Evolutionary conservation across 2,797 vertebrate species (phyloP), one percentile per base, ranked within the genome.

Genomic region (Rhynchonycteris naso): DNA sequence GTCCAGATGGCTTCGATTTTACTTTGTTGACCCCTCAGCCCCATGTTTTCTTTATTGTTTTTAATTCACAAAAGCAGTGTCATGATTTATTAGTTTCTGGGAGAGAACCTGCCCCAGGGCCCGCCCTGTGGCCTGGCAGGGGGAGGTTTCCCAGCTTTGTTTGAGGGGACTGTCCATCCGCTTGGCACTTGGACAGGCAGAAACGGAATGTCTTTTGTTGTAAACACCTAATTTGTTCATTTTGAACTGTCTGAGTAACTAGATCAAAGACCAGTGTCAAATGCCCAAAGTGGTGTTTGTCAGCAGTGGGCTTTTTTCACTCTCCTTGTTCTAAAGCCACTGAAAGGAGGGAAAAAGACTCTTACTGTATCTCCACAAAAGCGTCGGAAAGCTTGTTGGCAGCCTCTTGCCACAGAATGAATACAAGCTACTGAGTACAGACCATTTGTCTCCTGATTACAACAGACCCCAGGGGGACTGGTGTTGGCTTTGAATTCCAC

Each of bases 231-330:
- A 98, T 98, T 98, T 98, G 97, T 98, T 98, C 97, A 93, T 98
- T 98, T 98, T 98, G 97, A 97, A 96, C 95, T 97, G 90, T 94
- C 97, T 96, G 97, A 98, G 95, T 97, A 98, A 97, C 97, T 98
- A 98, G 97, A 98, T 98, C 96, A 98, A 98, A 98, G 98, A 97
- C 93, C 91, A 96, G 96, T 98, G 98, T 98, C 98, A 98, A 98
- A 98, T 96, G 97, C 97, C 98, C 97, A 98, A 97, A 98, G 98
- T 97, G 94, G 93, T 98, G 97, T 98, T 98, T 98, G 97, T 98
- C 98, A 98, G 98, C 97, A 98, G 95, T 95, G 97, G 79, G 66
- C 95, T 96, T 97, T 97, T 97, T 86, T 66, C 43, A 93, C 94
- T 95, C 96, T 88, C 92, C 95, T 96, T 95, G 90, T 97, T 97